Evolutionary conservation across 2,888 invertebrate species (phyloP).

Genomic region (Brachyopa scutellaris): DNA sequence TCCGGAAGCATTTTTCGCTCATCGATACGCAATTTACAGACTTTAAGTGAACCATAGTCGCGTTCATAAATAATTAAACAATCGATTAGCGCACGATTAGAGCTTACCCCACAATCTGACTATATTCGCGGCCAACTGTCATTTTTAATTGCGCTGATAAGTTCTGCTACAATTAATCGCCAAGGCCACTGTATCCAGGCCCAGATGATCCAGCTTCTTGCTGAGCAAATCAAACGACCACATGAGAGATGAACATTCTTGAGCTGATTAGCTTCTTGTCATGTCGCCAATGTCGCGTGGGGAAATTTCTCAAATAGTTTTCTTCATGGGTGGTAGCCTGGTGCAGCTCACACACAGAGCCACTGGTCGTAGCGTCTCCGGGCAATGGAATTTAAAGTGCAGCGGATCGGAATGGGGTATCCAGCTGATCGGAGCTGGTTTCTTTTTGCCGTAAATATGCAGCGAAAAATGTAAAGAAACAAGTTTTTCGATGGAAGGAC

Average conservation of each 20-base stretch:
- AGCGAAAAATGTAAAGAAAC: background rate
- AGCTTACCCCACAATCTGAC: constrained; percentile 42
- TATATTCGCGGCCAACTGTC: constrained; percentile 53
- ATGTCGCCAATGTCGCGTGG: constrained; percentile 60
- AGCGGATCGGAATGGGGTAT: constrained; percentile 66
- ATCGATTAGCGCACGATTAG: constrained; percentile 63
- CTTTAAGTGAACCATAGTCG: constrained; percentile 34
- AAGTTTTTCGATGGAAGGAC: constrained; percentile 30
- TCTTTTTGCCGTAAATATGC: constrained; percentile 16
- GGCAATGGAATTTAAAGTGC: constrained; percentile 67
- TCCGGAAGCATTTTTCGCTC: constrained; percentile 54
- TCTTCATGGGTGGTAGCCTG: constrained; percentile 67
- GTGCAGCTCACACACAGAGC: background rate
- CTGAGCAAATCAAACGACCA: background rate
- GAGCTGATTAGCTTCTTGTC: constrained; percentile 35
- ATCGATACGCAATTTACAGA: constrained; percentile 41
- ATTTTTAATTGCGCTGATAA: constrained; percentile 64
- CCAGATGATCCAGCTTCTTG: background rate
- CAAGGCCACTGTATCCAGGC: constrained; percentile 43
- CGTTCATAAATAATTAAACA: constrained; percentile 66
- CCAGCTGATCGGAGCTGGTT: constrained; percentile 71
- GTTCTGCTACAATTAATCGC: constrained; percentile 55
- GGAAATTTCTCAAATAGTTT: constrained; percentile 65
- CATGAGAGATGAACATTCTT: constrained; percentile 26
- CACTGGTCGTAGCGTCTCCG: background rate